These are phyloP conservation scores for Amphipoea lucens DNA, from an alignment of 2,888 invertebrate species.

Conservation along the genomic window DNA sequence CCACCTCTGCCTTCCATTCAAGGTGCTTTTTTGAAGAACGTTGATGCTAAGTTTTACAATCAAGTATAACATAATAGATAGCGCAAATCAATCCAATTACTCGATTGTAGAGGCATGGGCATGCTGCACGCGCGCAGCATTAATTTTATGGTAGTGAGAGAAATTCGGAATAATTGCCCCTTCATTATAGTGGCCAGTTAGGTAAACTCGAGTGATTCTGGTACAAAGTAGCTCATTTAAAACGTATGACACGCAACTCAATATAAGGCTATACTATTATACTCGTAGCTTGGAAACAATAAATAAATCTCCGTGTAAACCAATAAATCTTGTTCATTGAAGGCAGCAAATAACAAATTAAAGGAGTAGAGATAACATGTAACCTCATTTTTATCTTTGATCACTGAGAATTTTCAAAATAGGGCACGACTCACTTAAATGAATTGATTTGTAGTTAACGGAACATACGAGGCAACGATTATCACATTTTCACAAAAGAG, in stretches of 20 bases:
- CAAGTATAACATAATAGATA: conserved; percentile 78
- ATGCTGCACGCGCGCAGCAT: conserved; percentile 79
- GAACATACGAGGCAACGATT: conserved; percentile 70
- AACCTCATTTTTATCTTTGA: conserved; percentile 20
- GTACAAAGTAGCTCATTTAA: conserved; percentile 46
- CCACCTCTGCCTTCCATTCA: conserved; percentile 58
- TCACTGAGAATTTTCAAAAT: conserved; percentile 35
- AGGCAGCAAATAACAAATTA: conserved; percentile 3
- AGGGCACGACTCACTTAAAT: conserved; percentile 55
- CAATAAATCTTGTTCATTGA: neutral
- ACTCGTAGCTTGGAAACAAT: neutral
- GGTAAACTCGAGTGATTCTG: conserved; percentile 45
- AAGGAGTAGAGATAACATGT: neutral
- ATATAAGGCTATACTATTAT: neutral
- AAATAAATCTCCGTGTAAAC: neutral
- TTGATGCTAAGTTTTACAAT: conserved; percentile 67
- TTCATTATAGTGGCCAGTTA: conserved; percentile 71
- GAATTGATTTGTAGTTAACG: conserved; percentile 66
- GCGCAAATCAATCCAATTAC: conserved; percentile 84
- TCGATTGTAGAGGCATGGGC: conserved; percentile 69
- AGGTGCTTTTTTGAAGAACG: conserved; percentile 64
- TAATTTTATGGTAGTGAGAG: conserved; percentile 82
- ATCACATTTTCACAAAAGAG: conserved; percentile 80
- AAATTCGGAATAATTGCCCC: conserved; percentile 84
- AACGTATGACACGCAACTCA: conserved; percentile 35